phyloP scores from a whole-genome alignment of 2,888 invertebrate species.

The Adineta ricciae region DNA sequence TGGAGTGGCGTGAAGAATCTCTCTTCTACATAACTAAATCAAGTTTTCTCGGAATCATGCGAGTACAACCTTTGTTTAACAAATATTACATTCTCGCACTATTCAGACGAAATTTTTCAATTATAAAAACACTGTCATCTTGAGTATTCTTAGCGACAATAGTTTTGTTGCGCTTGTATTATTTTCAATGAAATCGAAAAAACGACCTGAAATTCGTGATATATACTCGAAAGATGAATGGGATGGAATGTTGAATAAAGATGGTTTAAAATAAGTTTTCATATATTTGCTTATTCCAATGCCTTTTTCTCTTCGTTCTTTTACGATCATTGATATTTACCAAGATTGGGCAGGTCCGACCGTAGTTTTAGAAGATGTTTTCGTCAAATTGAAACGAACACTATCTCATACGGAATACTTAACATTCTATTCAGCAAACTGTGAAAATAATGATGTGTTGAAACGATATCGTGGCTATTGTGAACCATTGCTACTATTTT shows the following conservation, averaged over 20 bases:
- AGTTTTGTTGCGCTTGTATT: too few species aligned
- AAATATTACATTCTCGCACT: too few species aligned
- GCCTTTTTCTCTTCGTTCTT: neutral
- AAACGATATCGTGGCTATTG: conserved; percentile 69
- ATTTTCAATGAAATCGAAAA: neutral
- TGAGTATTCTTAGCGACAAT: too few species aligned
- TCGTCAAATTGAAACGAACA: neutral
- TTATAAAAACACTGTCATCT: too few species aligned
- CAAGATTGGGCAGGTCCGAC: conserved; percentile 72
- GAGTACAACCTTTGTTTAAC: too few species aligned
- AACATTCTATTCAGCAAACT: conserved; percentile 52
- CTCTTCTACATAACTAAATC: too few species aligned
- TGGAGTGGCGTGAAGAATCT: too few species aligned
- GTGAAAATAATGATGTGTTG: conserved; percentile 65
- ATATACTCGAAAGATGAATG: conserved; percentile 33
- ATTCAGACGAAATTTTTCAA: too few species aligned
- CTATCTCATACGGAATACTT: neutral
- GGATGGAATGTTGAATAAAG: conserved; percentile 14
- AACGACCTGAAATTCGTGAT: conserved; percentile 22
- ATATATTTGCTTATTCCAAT: neutral
- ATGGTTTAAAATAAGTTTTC: conserved; percentile 24
- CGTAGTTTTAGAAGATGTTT: neutral
- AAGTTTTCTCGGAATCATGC: too few species aligned
- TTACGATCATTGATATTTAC: conserved; percentile 67
- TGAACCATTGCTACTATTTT: conserved; percentile 80